Conservation (phyloP, 1,140 invertebrate species). For the Conopomorpha cramerella region DNA sequence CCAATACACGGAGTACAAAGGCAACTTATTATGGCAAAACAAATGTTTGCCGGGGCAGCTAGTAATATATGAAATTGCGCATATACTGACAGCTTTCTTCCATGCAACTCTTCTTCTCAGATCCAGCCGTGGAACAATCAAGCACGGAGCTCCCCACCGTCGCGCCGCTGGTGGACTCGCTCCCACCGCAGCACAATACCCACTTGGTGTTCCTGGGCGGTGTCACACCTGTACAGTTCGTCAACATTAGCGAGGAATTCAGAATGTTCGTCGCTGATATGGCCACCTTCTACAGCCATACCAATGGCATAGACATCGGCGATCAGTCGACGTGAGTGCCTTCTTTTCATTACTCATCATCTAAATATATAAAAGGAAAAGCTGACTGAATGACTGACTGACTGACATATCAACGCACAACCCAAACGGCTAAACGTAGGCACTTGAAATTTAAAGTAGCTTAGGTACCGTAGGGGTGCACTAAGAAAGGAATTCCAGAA, state of each 20-base stretch:
- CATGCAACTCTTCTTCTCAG: constrained; percentile 10
- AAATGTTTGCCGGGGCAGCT: neutral
- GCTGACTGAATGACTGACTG: too few species aligned
- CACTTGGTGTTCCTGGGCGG: constrained; percentile 25
- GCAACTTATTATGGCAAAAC: neutral
- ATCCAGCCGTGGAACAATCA: constrained; percentile 13
- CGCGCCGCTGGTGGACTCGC: too few species aligned
- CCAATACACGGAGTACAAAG: neutral
- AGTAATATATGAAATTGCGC: neutral
- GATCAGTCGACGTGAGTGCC: constrained; percentile 25
- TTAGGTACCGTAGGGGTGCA: too few species aligned
- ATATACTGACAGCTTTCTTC: neutral
- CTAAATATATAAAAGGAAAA: too few species aligned
- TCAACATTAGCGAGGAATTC: constrained; percentile 21
- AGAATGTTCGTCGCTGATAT: constrained; percentile 28
- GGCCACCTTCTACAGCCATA: constrained; percentile 37
- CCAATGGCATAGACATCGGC: constrained; percentile 23
- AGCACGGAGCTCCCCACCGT: constrained; percentile 13
- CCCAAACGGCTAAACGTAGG: too few species aligned
- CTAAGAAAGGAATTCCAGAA: too few species aligned
- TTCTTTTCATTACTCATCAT: neutral
- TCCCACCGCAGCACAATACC: constrained; percentile 9
- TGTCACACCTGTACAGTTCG: constrained; percentile 16
- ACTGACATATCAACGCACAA: too few species aligned
- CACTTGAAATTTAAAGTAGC: too few species aligned